Conservation (phyloP, 2,797 vertebrate genomes). For the Ctenosaura bakeri region DNA sequence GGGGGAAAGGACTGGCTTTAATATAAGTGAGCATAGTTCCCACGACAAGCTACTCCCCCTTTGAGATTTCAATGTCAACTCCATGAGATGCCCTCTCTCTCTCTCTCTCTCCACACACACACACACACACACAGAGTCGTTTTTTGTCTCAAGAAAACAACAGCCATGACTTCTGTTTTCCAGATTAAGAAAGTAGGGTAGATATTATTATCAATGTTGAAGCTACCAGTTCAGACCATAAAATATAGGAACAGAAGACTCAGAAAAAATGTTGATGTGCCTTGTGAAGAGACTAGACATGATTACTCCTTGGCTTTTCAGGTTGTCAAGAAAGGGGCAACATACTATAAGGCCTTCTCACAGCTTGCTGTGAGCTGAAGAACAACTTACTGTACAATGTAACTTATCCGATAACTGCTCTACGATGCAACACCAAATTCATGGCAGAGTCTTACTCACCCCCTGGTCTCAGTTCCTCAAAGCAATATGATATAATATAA, state of each 20-base stretch:
- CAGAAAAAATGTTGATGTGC: background rate
- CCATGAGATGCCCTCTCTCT: background rate
- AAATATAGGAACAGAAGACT: background rate
- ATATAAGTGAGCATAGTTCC: constrained; percentile 69
- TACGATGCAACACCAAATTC: background rate
- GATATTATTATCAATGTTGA: constrained; percentile 24
- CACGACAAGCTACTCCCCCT: constrained; percentile 53
- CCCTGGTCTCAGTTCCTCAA: background rate
- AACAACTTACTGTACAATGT: background rate
- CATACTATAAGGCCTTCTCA: background rate
- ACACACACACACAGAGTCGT: background rate
- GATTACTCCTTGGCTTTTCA: constrained; percentile 4
- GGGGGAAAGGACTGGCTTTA: constrained; percentile 69
- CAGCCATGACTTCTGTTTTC: background rate
- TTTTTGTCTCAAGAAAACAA: background rate
- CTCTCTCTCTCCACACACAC: background rate
- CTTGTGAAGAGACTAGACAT: background rate
- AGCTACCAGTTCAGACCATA: background rate
- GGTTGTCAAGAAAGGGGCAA: background rate
- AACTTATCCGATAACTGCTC: background rate
- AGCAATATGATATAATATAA: too few relatives aligned
- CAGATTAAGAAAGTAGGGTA: constrained; percentile 10
- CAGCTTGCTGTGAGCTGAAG: background rate
- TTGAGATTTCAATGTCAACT: constrained; percentile 46
- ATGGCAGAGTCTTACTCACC: background rate